Evolutionary conservation across 2,797 vertebrate species (phyloP).

Genomic region (Enteromius viviparus): DNA sequence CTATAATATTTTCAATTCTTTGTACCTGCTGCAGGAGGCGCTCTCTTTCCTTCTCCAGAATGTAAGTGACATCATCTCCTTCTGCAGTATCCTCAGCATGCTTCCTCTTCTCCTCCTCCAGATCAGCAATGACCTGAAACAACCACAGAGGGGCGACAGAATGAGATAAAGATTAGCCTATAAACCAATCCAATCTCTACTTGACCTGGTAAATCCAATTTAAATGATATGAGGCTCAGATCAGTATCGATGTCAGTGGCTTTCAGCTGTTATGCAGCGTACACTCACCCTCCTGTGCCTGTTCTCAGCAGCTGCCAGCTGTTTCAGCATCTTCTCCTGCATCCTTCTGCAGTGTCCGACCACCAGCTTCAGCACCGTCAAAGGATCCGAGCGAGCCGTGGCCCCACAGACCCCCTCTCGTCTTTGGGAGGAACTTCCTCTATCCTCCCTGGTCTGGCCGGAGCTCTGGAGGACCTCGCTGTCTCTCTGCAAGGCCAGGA

Average conservation of each 20-base stretch:
- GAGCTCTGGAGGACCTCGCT: conserved; percentile 81
- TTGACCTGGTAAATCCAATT: conserved; percentile 30
- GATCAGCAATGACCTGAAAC: conserved; percentile 91
- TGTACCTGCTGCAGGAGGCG: conserved; percentile 92
- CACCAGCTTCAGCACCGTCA: conserved; percentile 90
- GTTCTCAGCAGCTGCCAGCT: conserved; percentile 92
- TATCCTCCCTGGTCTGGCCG: conserved; percentile 55
- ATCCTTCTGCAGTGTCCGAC: conserved; percentile 95
- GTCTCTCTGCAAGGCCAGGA: conserved; percentile 94
- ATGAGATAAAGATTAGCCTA: conserved; percentile 38
- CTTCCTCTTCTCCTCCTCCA: conserved; percentile 91
- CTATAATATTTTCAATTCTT: background rate
- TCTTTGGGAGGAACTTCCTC: conserved; percentile 32
- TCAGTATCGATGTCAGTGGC: background rate
- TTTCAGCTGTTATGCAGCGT: background rate
- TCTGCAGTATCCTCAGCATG: conserved; percentile 95
- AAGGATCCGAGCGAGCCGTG: conserved; percentile 81
- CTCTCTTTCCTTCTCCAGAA: conserved; percentile 96
- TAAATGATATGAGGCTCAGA: background rate
- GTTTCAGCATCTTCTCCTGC: conserved; percentile 96
- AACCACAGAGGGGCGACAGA: conserved; percentile 63
- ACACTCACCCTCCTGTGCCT: conserved; percentile 88
- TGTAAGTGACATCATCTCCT: conserved; percentile 97
- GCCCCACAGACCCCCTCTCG: conserved; percentile 29
- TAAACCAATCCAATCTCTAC: conserved; percentile 16